Base-by-base conservation (phyloP, 2,797 vertebrate species). In the Sternotherus odoratus region DNA sequence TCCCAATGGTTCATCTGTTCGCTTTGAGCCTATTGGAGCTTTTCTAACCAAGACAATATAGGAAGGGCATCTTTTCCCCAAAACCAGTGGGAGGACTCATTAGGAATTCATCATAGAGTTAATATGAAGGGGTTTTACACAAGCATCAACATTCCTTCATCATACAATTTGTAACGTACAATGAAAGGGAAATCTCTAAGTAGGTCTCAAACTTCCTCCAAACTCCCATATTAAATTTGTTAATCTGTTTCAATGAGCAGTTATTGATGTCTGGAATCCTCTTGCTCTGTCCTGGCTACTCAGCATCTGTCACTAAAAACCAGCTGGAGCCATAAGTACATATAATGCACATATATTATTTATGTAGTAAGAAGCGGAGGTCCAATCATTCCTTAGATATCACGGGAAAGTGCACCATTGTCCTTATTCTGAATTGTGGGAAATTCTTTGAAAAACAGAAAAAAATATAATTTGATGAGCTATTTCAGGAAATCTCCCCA, bases 211-310 rank as follows among this genome's bases (percentile, higher is more conserved):
- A 77, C 81, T 92, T 79, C 92, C 95, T 95, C 94, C 95, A 96
- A 96, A 95, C 86, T 88, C 4, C 93, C 83, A 93, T 46, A 86
- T 30, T 66, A 8, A 92, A 96, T 97, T 83, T 94, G 87, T 96
- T 94, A 90, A 96, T 36, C 30, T 6, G 72, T 56, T 90, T 54
- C 94, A 97, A 96, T 85, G 57, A 94, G 63, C 54, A 4, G 85
- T 96, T 95, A 95, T 94, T 48, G 90, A 90, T 96, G 93, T 86
- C 92, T 95, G 92, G 46, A 94, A 89, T 92, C 88, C 80, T 86
- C 92, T 96, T 96, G 92, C 91, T 87, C 85, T 95, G 92, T 85
- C 94, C 95, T 83, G 93, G 83, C 91, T 93, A 87, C 26, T 90
- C 90, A 95, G 77, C 53, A 86, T 79, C 51, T 85, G 81, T 91